Evolutionary conservation across 2,113 vertebrate genomes (phyloP), one percentile per base, ranked within the genome.

Genomic region (Dicerorhinus sumatrensis): DNA sequence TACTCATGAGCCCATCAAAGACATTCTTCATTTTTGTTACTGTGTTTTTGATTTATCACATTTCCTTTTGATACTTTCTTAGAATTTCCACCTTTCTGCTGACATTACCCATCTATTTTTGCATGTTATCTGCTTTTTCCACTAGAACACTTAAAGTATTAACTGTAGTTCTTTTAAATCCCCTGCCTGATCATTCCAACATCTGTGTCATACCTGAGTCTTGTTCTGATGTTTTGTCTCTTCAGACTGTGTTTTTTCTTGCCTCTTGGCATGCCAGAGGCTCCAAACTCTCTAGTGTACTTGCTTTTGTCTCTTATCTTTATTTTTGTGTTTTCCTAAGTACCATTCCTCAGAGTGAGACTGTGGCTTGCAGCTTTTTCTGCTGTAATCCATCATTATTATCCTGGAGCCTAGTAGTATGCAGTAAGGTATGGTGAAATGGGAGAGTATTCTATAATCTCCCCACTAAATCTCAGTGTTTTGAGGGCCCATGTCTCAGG

Each of bases 61-160:
- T 67, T 91, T 82, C 31, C 72, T 65, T 65, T 83, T 76, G 11
- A 70, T 67, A 88, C 67, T 86, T 87, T 91, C 81, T 82, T 82
- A 80, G 75, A 76, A 82, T 76, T 91, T 72, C 25, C 58, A 39
- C 62, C 29, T 86, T 17, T 60, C 23, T 91, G 14, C 23, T 91
- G 20, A 72, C 20, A 46, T 83, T 46, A 87, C n/a, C 70, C 36
- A 84, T 42, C 25, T 88, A 25, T 76, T 91, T 51, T 79, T 91
- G 42, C n/a, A 83, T 5, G 20, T 36, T 82, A 31, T 36, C 82
- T 82, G 46, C 25, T 82, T 81, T 87, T 63, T 87, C 69, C 72
- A 80, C 29, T 36, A 63, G 21, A 89, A 2, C 29, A 31, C 23
- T 91, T 82, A 75, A 51, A 56, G 67, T 80, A 75, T n/a, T 90